Base-by-base conservation (phyloP, 2,797 vertebrate species). In the Epinephelus coioides region DNA sequence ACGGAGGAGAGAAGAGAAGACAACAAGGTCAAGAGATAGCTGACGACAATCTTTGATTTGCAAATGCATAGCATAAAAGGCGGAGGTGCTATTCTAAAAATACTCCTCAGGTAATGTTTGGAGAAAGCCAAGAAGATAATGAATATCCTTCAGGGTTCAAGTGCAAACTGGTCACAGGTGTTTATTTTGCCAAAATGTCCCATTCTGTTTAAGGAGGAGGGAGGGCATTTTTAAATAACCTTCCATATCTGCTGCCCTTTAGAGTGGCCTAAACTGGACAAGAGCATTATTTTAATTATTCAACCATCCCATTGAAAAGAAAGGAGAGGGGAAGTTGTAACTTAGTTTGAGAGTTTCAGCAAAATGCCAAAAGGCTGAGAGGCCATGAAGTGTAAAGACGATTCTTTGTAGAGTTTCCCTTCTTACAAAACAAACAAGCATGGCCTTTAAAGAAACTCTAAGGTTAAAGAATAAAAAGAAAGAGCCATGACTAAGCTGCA, bases 341-440 rank as follows among this genome's bases (percentile, higher is more conserved):
- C 27, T 74, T 55, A 44, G 27, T 27, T 13, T 13, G 53, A 60
- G 38, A 38, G 23, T 77, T 81, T 75, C 25, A 61, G 53, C 19
- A 76, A 85, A 87, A 89, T 81, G 79, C 19, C 56, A 74, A 83
- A 87, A 74, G 30, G 64, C 53, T 43, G 9, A 64, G 21, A 86
- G 65, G 71, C 56, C 75, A 83, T 69, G 53, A 11, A 70, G 74
- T 44, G 30, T 54, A 77, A 75, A 53, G 19, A 76, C 40, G 9
- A 50, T 38, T 76, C 54, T 80, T 76, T 84, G 68, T 49, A 38
- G 57, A 78, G 23, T 44, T 70, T 54, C 34, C 30, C 11, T 69
- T 64, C 47, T 44, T 43, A 71, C 57, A 83, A 86, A 85, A 85
- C 56, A 88, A 84, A 84, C 78, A 84, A 81, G 63, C 19, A 12